A percentile compares a stretch with the other conserved stretches of the same genome.
Conservation (phyloP, 1,140 invertebrate genomes). For the Eumaeus atala region DNA sequence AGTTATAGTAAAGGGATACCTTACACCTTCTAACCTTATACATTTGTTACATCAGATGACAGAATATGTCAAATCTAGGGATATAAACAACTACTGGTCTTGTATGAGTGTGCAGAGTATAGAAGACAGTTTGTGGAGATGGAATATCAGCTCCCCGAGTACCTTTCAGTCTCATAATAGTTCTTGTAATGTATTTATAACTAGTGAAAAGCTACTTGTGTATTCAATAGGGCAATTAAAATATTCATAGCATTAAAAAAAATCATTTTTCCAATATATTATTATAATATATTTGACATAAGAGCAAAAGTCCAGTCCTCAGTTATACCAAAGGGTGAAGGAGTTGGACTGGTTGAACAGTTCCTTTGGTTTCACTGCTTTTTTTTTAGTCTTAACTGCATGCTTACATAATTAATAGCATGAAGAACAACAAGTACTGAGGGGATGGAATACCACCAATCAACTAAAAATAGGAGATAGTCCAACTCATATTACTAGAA, state of each 20-base stretch:
- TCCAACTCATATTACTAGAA: no score
- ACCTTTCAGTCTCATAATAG: conserved; percentile 55
- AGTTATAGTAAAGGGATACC: conserved; percentile 44
- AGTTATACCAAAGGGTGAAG: no score
- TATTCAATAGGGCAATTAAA: conserved; percentile 58
- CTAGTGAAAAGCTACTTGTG: conserved; percentile 26
- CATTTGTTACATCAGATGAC: conserved; percentile 31
- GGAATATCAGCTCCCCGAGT: conserved; percentile 30
- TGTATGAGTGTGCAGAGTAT: conserved; percentile 52
- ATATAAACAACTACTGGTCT: conserved; percentile 48
- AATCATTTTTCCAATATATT: no score
- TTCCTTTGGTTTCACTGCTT: no score
- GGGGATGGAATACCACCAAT: no score
- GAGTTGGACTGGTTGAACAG: no score
- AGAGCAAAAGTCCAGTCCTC: no score
- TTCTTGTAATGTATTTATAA: conserved; percentile 49
- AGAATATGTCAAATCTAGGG: conserved; percentile 39
- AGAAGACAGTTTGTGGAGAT: conserved; percentile 48
- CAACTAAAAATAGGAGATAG: no score
- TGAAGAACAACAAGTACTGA: no score
- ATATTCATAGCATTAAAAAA: conserved; percentile 39
- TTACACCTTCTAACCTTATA: conserved; percentile 38
- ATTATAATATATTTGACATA: no score
- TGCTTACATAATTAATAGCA: no score
- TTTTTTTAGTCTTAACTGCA: no score